A percentile compares a stretch with the other conserved stretches of the same genome.
These are phyloP conservation scores for Neoaliturus tenellus DNA, from an alignment of 2,888 invertebrate genomes.

Conservation along the genomic window DNA sequence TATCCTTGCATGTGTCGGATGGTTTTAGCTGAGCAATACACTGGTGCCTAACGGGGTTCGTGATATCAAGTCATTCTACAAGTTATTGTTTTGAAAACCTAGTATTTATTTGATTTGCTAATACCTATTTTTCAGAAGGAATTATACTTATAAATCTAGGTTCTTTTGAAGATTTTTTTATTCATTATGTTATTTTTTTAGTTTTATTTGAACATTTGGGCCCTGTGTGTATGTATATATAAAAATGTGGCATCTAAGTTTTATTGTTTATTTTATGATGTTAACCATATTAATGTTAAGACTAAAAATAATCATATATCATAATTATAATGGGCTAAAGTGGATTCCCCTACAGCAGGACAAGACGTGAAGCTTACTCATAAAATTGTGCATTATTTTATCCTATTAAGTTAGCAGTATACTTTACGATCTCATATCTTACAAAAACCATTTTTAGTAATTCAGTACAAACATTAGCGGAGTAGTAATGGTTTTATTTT, in stretches of 20 bases:
- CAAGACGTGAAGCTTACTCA: not conserved
- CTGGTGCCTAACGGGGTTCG: not conserved
- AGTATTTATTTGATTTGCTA: too few species aligned
- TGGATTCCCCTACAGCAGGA: not conserved
- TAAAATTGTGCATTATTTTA: not conserved
- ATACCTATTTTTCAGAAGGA: too few species aligned
- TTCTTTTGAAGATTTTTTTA: not conserved
- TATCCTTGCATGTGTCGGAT: not conserved
- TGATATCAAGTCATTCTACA: not conserved
- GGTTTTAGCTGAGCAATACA: not conserved
- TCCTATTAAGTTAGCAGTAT: not conserved
- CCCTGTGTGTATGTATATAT: not conserved
- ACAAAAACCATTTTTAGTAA: conserved; percentile 6
- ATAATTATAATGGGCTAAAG: not conserved
- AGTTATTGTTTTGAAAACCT: not conserved
- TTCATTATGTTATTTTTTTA: not conserved
- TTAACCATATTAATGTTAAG: not conserved
- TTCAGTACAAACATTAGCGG: conserved; percentile 15
- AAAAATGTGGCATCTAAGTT: not conserved
- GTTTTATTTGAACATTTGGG: not conserved
- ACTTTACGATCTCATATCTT: conserved; percentile 1
- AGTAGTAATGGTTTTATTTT: not conserved
- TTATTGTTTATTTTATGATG: not conserved
- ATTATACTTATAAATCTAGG: not conserved
- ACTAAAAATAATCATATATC: not conserved